Evolutionary conservation across 2,888 invertebrate species (phyloP), one percentile per base, ranked within the genome.

Genomic region (Neria commutata): DNA sequence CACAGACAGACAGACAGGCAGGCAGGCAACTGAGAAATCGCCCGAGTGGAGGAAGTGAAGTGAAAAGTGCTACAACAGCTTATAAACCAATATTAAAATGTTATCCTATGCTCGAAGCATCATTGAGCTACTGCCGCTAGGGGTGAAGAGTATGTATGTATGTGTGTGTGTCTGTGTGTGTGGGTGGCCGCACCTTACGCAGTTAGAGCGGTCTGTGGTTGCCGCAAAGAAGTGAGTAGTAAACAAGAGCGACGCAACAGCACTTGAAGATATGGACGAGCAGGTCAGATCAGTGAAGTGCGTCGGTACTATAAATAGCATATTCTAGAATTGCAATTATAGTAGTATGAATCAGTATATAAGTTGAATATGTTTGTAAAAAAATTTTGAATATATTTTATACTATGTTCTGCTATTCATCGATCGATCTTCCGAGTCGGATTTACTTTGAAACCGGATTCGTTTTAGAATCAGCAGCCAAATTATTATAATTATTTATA

Each of bases 61-160:
- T 42, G 42, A 21, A 42, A 37, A 37, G 19, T 42, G 37, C 42
- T 42, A 42, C 17, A 19, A 26, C 33, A 49, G 67, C 63, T 67
- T 70, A 67, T 64, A 63, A 62, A 62, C 65, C 66, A 67, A 73
- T 74, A 74, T 72, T 74, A 74, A 74, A 72, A 74, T 71, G 74
- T 72, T 74, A 72, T 74, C 73, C 74, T 64, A 68, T 66, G 62
- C 62, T 65, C 63, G 49, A 42, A 21, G 19, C 42, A 42, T 42
- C 42, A 42, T 42, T 19, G 2, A n/a, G n/a, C n/a, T n/a, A 26
- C 26, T 16, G 29, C 26, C 24, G 25, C 25, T 16, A 26, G 5
- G 25, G 16, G 40, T 16, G n/a, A 50, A 33, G 34, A 34, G 33
- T 34, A 50, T 34, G 33, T 34, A 34, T 50, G 11, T 40, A 6